Base-by-base conservation (phyloP, 2,888 invertebrate genomes). In the Pteria penguin region DNA sequence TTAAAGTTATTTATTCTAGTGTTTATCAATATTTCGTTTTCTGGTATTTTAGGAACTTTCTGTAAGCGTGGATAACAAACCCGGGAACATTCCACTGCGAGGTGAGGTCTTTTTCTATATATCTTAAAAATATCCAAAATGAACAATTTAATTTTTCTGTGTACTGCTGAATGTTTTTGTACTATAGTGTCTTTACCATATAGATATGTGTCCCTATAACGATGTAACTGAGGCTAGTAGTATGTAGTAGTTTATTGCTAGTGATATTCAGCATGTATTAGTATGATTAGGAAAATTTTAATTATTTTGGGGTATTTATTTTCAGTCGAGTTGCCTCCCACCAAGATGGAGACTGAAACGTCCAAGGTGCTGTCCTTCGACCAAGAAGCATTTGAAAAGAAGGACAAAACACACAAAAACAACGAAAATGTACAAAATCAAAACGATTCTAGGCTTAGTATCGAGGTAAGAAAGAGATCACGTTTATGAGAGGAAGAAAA, bases 301-400 rank as follows among this genome's bases (percentile, higher is more conserved):
- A n/a, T n/a, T n/a, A n/a, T n/a, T n/a, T n/a, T n/a, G n/a, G n/a
- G n/a, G n/a, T n/a, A n/a, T n/a, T n/a, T n/a, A 45, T 62, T 83
- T 82, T 33, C 84, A 89, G 89, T 89, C 73, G 88, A 87, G 54
- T 78, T 89, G 31, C 89, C 89, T 4, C 89, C 89, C 4, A 82
- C 80, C 68, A 86, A 86, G 71, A 75, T 78, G 29, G 86, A 87
- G 29, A 86, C 84, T 45, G 86, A 86, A 29, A 82, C 83, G 5
- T 76, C 83, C 26, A 86, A 86, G 68, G 83, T 88, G 61, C 80
- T 89, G 65, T 81, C 79, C 57, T 80, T 89, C 61, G 89, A 88
- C 61, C 84, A 87, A 31, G 75, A 72, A 11, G 76, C 63, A 2
- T 67, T 69, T 31, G 83, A 80, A 22, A 80, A 83, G 33, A 80